These are phyloP conservation scores for Dipodomys merriami DNA, from an alignment of 2,113 vertebrate genomes.

Conservation along the genomic window DNA sequence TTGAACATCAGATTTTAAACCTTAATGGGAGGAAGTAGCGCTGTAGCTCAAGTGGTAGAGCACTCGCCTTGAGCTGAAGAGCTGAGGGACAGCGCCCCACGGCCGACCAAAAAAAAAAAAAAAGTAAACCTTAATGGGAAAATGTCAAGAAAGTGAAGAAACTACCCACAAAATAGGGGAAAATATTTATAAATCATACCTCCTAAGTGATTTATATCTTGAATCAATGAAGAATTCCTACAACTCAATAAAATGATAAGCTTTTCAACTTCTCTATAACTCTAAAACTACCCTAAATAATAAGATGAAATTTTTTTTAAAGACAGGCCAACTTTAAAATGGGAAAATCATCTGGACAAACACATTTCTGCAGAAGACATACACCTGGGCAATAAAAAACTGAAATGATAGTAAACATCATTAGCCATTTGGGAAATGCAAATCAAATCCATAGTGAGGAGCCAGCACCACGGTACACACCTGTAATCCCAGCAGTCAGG, in stretches of 20 bases:
- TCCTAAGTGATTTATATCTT: background rate
- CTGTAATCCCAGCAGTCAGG: background rate
- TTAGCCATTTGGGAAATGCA: background rate
- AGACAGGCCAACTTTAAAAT: background rate
- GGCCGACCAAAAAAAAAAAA: too few relatives aligned
- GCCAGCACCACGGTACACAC: background rate
- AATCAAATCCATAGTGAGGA: background rate
- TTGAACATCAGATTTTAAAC: background rate
- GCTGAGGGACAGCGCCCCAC: too few relatives aligned
- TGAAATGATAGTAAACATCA: slow-evolving; percentile 6
- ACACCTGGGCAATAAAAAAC: background rate
- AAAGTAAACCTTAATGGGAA: background rate
- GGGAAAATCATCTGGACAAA: background rate
- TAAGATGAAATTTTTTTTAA: background rate
- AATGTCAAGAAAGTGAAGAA: background rate
- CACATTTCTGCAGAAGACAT: background rate
- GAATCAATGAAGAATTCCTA: background rate
- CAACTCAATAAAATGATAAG: background rate
- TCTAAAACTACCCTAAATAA: background rate
- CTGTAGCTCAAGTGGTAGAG: too few relatives aligned
- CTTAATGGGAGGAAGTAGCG: too few relatives aligned
- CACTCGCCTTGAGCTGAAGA: too few relatives aligned
- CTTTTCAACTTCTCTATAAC: background rate
- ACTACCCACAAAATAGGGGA: background rate
- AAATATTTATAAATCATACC: background rate